These are phyloP conservation scores for Meteorus sp. DNA, from an alignment of 1,140 invertebrate species.

Conservation along the genomic window DNA sequence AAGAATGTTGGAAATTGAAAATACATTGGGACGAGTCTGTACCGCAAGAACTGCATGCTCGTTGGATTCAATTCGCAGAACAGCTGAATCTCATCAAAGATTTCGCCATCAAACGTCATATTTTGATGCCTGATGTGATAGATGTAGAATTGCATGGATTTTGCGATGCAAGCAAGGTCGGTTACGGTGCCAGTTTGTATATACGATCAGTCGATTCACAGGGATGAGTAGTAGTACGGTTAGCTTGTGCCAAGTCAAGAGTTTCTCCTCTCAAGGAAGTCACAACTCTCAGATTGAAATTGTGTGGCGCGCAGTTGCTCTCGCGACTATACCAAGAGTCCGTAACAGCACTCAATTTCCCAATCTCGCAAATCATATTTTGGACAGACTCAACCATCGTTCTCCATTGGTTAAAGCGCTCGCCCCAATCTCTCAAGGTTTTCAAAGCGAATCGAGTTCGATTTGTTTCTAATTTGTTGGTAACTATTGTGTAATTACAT, in stretches of 20 bases:
- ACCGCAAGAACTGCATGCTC: slow-evolving; percentile 1
- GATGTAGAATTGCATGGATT: slow-evolving; percentile 38
- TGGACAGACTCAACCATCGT: slow-evolving; percentile 34
- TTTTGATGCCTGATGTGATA: background rate
- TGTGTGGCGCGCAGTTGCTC: slow-evolving; percentile 41
- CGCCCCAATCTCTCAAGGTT: background rate
- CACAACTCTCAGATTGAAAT: slow-evolving; percentile 42
- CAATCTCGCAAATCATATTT: slow-evolving; percentile 2
- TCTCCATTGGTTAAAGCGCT: slow-evolving; percentile 25
- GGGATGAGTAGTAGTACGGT: background rate
- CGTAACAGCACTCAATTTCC: no score
- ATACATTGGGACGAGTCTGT: slow-evolving; percentile 28
- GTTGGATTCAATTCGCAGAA: background rate
- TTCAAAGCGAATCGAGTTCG: slow-evolving; percentile 23
- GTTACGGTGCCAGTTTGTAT: slow-evolving; percentile 43
- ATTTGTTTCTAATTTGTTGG: no score
- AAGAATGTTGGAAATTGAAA: slow-evolving; percentile 24
- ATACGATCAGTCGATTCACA: slow-evolving; percentile 15
- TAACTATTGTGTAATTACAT: no score
- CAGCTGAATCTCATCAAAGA: background rate
- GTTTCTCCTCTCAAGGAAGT: slow-evolving; percentile 38
- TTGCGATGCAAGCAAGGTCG: slow-evolving; percentile 38
- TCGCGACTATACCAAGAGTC: slow-evolving; percentile 19
- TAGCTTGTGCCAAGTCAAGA: slow-evolving; percentile 25
- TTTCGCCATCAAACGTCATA: background rate